Base-by-base conservation (phyloP, 2,113 vertebrate species). In the Phylloscopus trochiloides region DNA sequence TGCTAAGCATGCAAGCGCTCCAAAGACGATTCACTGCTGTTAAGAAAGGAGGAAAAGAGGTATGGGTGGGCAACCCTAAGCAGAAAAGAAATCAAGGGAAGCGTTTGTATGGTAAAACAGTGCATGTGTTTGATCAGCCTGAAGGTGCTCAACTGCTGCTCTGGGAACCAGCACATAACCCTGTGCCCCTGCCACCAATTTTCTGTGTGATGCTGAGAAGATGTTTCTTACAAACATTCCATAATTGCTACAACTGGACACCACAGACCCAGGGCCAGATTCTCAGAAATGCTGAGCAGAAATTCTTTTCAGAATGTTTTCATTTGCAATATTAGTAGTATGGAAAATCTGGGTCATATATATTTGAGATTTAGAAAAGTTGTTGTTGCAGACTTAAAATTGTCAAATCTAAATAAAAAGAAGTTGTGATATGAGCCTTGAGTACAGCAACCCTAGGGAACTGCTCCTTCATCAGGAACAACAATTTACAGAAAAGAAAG, bases 101-200 rank as follows among this genome's bases (percentile, higher is more conserved):
- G 14, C 16, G 16, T 61, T 17, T 66, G 54, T 10, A 22, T 0
- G 2, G 26, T n/a, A 50, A 63, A 93, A 71, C 6, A 47, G 22
- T 4, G 16, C 5, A 6, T 2, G 4, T 36, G 19, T 65, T 51
- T 70, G 18, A 74, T 14, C 31, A 48, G 31, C 6, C 68, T 31
- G 42, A 7, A 70, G 51, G 0, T 36, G n/a, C 66, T 7, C 42
- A 31, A 1, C 2, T 61, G 14, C 54, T 38, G 0, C 14, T 28
- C 19, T n/a, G 28, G 38, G n/a, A 90, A 54, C 14, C 7, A 62
- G n/a, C 31, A 50, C 10, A 19, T 1, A 66, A n/a, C 12, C 18
- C 50, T 4, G 3, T 34, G 63, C 15, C 29, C 20, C 68, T 43
- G 55, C 26, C 24, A 45, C 13, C 16, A 4, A 11, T 54, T 34